Base-by-base conservation (phyloP, 2,888 invertebrate genomes). In the Balanococcus diminutus region DNA sequence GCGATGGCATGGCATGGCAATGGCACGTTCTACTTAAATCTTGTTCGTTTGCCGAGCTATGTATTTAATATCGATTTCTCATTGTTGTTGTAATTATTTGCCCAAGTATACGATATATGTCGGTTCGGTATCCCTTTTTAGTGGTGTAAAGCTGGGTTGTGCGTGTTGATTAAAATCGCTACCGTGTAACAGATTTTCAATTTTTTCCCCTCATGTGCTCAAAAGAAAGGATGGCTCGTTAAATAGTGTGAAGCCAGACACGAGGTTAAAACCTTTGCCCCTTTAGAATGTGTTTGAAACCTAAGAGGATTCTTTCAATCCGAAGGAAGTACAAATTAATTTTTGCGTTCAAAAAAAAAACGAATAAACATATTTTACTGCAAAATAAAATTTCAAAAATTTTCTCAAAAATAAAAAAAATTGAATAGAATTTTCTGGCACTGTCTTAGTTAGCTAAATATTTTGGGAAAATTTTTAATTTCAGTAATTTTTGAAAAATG, bases 1-100 rank as follows among this genome's bases (percentile, higher is more conserved):
- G 28, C 5, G n/a, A n/a, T n/a, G n/a, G n/a, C n/a, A n/a, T n/a
- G n/a, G n/a, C n/a, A n/a, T n/a, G n/a, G n/a, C n/a, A n/a, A n/a
- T n/a, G n/a, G n/a, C n/a, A 28, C 11, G 6, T 8, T 79, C 11
- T 36, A 5, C 11, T 0, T 2, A 36, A 32, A 36, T 75, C 8
- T 2, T 8, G 22, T 31, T 16, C 36, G 22, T 79, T 79, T 36
- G 36, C 36, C 3, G 0, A 36, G 36, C 75, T 32, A 32, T 72
- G n/a, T 22, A 36, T 22, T n/a, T 22, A 22, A 19, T 79, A 79
- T 79, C 75, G 75, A 79, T 79, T 79, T 79, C 19, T 79, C 75
- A 79, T 79, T 36, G n/a, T 36, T 79, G 32, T 22, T 79, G 75
- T 22, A 79, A 79, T 79, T 36, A 79, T 67, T 67, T 67, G 9